Evolutionary conservation across 2,113 vertebrate genomes (phyloP).

Genomic region (Lasiurus cinereus): DNA sequence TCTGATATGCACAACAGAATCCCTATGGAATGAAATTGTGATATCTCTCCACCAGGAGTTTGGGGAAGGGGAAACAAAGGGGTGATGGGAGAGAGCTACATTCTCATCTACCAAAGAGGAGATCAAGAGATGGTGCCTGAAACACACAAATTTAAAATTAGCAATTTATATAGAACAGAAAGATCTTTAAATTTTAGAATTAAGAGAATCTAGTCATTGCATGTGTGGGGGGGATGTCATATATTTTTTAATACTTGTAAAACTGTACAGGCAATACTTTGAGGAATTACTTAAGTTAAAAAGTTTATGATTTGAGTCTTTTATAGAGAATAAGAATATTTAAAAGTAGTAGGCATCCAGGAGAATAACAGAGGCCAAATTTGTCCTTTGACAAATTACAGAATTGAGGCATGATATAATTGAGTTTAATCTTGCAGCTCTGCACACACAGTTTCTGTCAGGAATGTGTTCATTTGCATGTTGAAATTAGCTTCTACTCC

Average conservation of each 20-base stretch:
- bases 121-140: not conserved
- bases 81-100: not conserved
- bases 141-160: not conserved
- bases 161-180: not conserved
- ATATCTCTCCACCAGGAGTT: not conserved
- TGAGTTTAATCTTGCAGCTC: not conserved
- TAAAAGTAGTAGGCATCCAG: not conserved
- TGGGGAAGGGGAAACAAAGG: not conserved
- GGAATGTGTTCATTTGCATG: not conserved
- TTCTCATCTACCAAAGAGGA: not conserved
- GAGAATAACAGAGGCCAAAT: not conserved
- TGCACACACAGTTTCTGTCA: not conserved
- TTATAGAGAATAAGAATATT: not conserved
- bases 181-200: not conserved
- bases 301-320: not conserved
- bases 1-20: not conserved
- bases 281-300: constrained; percentile 28
- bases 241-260: not conserved
- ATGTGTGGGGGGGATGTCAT: not conserved
- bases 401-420: not conserved
- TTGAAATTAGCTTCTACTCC: not conserved
- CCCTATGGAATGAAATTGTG: not conserved
- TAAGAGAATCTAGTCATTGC: not conserved
- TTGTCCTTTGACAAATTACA: not conserved
- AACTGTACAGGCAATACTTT: not conserved